Base-by-base conservation (phyloP, 2,113 vertebrate species). In the Blennius ocellaris region DNA sequence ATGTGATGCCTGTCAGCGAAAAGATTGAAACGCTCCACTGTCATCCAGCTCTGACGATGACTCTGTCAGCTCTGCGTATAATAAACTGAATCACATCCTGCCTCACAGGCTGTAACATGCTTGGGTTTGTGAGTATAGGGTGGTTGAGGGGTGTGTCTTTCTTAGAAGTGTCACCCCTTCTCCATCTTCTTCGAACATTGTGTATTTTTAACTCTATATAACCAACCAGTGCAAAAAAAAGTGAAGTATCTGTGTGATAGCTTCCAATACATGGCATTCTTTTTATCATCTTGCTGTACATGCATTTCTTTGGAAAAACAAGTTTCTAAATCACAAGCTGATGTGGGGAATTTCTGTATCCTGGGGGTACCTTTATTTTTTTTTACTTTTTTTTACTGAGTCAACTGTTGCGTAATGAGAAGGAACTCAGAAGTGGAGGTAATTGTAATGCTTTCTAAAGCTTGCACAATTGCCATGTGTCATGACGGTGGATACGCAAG, bases 81-180 rank as follows among this genome's bases (percentile, higher is more conserved):
- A 74, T 77, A 62, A 72, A 76, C 16, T 52, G 67, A 65, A 74
- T 65, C 8, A 36, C 10, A 50, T 83, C 61, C 72, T 73, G 61
- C 9, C 36, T 52, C 59, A 61, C 91, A 92, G 61, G 89, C 76
- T 85, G 14, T 5, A 70, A 85, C 91, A 74, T 50, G 87, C 53
- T 71, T 44, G 40, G 8, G 11, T 38, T n/a, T 16, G 11, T 74
- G 21, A 17, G 40, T 30, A 4, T 30, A 58, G 49, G 39, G 53
- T 65, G 49, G 56, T 16, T 4, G 37, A 75, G 81, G 78, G 65
- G 73, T 51, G 74, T 88, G 80, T 80, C 70, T 57, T 41, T 39
- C n/a, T 10, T 12, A 6, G 15, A 40, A 37, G 44, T 41, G 10
- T 36, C 5, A 0, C 17, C 49, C 53, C 50, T 54, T 48, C 47